Conservation (phyloP, 2,113 vertebrate species). For the Pogonocichla stellata region DNA sequence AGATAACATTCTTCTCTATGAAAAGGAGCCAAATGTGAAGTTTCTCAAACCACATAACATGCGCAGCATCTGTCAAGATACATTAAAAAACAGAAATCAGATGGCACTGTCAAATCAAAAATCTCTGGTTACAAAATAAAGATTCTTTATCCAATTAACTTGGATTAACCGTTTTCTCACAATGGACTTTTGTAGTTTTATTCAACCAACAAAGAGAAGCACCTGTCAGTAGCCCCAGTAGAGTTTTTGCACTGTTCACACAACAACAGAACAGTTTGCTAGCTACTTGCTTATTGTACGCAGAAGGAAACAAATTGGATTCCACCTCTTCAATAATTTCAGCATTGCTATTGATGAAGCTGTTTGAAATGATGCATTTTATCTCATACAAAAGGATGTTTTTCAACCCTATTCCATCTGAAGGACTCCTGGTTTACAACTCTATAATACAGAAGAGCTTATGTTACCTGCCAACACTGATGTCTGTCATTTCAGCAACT, state of each 20-base stretch:
- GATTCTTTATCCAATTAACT: neutral
- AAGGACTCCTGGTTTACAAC: neutral
- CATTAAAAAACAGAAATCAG: neutral
- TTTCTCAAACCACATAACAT: conserved; percentile 99
- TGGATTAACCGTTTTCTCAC: neutral
- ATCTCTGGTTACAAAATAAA: neutral
- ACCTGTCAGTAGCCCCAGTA: neutral
- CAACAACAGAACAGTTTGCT: neutral
- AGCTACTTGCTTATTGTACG: neutral
- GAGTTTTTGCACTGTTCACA: neutral
- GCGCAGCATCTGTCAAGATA: conserved; percentile 84
- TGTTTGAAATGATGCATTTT: neutral
- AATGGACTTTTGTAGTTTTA: neutral
- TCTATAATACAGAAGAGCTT: neutral
- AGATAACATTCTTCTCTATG: conserved; percentile 94
- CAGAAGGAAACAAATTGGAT: neutral
- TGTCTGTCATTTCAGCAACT: neutral
- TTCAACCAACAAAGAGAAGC: neutral
- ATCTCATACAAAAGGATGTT: neutral
- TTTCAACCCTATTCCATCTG: neutral
- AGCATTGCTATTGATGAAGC: neutral
- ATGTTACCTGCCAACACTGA: neutral
- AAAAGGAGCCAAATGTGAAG: conserved; percentile 97
- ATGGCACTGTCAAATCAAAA: neutral
- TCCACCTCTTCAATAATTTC: neutral